Evolutionary conservation across 2,888 invertebrate genomes (phyloP), one percentile per base, ranked within the genome.

Genomic region (Julus scanicus): DNA sequence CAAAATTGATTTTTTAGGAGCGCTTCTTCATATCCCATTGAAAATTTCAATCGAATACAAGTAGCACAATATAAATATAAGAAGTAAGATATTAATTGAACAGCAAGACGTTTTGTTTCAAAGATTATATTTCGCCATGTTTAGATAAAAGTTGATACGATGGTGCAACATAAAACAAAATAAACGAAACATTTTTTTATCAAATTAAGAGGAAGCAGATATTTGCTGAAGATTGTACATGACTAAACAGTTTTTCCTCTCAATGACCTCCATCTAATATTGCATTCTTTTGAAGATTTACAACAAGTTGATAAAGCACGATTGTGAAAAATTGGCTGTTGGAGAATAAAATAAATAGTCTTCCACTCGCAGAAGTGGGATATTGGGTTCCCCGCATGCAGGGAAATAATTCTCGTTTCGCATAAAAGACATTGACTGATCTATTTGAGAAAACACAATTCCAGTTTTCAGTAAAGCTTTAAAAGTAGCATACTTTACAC

Each of bases 241-340:
- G 71, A 71, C 71, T 71, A 71, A 71, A 71, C 29, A 71, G 71
- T 13, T 71, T 71, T n/a, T 17, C 17, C 29, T 29, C 71, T 29
- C 9, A 29, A 71, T 71, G 71, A 29, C 71, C 71, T 71, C 71
- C 29, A 71, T 71, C 71, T 71, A 71, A 71, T 29, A 71, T 71
- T 11, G 71, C 71, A 71, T 71, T 71, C 71, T 71, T 71, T 20
- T 29, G 71, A 29, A 71, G 29, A 71, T 71, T 71, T 71, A 71
- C 71, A 29, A 71, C 71, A 71, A 71, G 71, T 71, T 29, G 71
- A 71, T 71, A 71, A 71, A 71, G 71, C 71, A 71, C 71, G 71
- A 71, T 29, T 71, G 71, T 71, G 71, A 71, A 71, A 71, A 71
- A 71, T 71, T 71, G 71, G 29, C 71, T 71, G 71, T 29, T 71